Evolutionary conservation across 2,113 vertebrate species (phyloP).

Genomic region (Climacteris rufus): DNA sequence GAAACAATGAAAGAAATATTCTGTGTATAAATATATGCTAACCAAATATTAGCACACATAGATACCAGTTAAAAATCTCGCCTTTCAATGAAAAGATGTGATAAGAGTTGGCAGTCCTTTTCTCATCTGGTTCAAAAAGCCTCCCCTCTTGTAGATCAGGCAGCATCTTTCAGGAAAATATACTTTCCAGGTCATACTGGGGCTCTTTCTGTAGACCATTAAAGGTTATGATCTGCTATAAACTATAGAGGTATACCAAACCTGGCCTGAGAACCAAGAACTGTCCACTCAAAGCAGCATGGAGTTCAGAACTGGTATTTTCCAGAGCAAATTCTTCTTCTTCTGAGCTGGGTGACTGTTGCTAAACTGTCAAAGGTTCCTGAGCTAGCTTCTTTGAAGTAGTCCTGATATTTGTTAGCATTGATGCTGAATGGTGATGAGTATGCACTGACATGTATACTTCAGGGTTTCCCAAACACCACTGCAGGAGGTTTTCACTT

Average conservation of each 20-base stretch:
- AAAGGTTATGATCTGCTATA: background rate
- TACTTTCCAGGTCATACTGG: background rate
- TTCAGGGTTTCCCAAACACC: background rate
- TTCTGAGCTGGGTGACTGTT: background rate
- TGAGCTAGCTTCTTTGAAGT: background rate
- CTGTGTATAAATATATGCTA: background rate
- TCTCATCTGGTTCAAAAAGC: background rate
- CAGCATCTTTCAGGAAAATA: background rate
- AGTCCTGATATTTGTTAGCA: background rate
- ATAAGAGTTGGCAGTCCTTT: background rate
- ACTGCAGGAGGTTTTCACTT: background rate
- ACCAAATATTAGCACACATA: background rate
- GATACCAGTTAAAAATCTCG: background rate
- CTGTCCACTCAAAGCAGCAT: background rate
- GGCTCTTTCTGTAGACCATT: background rate
- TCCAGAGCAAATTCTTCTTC: background rate
- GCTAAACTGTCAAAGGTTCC: background rate
- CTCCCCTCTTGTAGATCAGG: background rate
- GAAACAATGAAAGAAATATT: background rate
- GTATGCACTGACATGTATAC: background rate
- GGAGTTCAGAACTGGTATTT: background rate
- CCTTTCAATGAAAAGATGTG: background rate
- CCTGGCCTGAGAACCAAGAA: background rate
- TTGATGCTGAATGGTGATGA: background rate
- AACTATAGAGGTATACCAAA: background rate